Conservation (phyloP, 35 echinoderm and acorn worm species). For the Amphiura filiformis region DNA sequence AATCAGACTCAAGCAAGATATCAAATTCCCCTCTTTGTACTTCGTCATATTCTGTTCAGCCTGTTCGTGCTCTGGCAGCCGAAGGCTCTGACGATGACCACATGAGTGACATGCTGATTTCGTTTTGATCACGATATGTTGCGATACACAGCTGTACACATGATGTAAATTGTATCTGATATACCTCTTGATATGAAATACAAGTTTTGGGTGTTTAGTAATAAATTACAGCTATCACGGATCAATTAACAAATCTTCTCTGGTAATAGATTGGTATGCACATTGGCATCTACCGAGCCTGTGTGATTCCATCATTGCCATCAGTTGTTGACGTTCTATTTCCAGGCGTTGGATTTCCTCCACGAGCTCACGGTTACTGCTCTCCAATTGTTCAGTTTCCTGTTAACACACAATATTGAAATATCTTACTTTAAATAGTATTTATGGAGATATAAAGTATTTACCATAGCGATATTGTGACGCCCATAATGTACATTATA, state of each 20-base stretch:
- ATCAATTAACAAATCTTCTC: not conserved
- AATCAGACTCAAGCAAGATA: too few species aligned
- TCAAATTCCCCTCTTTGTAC: too few species aligned
- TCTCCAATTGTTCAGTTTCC: conserved; percentile 49
- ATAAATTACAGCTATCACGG: too few species aligned
- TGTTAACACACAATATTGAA: not conserved
- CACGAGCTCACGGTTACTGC: conserved; percentile 26
- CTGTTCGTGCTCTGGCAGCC: too few species aligned
- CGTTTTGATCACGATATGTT: too few species aligned
- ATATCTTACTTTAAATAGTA: not conserved
- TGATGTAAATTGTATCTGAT: too few species aligned
- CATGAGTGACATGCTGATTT: too few species aligned
- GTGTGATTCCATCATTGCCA: not conserved
- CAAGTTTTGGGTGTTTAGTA: too few species aligned
- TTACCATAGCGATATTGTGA: not conserved
- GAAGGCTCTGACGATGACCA: too few species aligned
- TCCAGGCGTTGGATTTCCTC: conserved; percentile 43
- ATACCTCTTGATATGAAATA: too few species aligned
- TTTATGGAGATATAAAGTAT: not conserved
- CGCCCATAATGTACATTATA: not conserved
- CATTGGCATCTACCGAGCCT: not conserved
- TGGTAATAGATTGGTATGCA: not conserved
- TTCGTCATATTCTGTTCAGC: too few species aligned
- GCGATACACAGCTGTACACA: too few species aligned
- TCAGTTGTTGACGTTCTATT: conserved; percentile 26